Conservation (phyloP, 2,797 vertebrate genomes). For the Coluber constrictor region DNA sequence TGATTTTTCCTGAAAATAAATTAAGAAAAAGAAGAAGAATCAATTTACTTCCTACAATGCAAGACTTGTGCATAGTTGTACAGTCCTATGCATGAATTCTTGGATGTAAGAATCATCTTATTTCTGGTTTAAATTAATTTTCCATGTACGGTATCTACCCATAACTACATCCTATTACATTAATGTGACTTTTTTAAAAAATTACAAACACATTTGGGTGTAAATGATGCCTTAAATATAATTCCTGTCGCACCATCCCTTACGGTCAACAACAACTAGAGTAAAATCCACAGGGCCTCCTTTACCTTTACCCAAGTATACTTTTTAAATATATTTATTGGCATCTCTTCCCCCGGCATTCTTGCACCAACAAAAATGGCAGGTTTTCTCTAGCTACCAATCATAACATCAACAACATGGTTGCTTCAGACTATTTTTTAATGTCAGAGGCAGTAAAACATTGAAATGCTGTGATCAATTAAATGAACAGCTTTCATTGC, state of each 20-base stretch:
- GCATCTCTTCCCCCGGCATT: not conserved
- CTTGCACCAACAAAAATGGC: not conserved
- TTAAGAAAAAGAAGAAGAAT: not conserved
- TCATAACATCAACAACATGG: not conserved
- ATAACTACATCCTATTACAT: not conserved
- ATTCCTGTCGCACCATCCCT: not conserved
- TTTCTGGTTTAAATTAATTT: not conserved
- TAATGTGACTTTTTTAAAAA: not conserved
- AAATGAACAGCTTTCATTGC: not conserved
- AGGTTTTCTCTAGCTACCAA: not conserved
- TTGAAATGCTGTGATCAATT: not conserved
- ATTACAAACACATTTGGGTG: not conserved
- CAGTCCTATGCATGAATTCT: not conserved
- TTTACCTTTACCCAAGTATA: not conserved
- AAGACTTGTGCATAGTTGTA: not conserved
- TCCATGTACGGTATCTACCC: not conserved
- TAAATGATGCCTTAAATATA: not conserved
- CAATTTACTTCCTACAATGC: not conserved
- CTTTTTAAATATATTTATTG: not conserved
- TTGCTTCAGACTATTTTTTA: not conserved
- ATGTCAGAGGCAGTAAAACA: not conserved
- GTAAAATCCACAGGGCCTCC: not conserved
- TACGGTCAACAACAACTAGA: not conserved
- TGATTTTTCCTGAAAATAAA: constrained; percentile 13
- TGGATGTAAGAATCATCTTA: not conserved